Conservation (phyloP, 2,797 vertebrate species). For the Meda fulgida region DNA sequence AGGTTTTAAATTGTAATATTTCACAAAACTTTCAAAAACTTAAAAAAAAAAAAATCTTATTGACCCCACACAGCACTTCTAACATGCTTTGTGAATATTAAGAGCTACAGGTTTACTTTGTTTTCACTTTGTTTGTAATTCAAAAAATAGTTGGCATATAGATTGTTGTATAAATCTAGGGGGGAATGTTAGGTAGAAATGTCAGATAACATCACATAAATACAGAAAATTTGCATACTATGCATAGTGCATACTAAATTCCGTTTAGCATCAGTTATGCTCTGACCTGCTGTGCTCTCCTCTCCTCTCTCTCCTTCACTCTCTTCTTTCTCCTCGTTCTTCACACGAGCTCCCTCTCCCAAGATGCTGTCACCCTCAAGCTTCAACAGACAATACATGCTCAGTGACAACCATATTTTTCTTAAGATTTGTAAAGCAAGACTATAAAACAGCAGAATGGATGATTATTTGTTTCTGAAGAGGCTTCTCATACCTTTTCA, state of each 20-base stretch:
- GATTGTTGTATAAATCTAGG: background rate
- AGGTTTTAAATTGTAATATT: background rate
- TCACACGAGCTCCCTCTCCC: constrained; percentile 62
- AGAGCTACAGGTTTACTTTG: background rate
- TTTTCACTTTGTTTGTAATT: background rate
- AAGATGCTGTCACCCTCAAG: constrained; percentile 54
- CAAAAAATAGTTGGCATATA: background rate
- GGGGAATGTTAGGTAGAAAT: background rate
- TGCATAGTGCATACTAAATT: background rate
- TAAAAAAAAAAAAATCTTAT: background rate
- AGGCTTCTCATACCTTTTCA: constrained; percentile 65
- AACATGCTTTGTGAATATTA: background rate
- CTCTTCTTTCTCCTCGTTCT: constrained; percentile 80
- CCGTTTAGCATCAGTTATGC: background rate
- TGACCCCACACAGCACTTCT: background rate
- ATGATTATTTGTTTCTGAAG: background rate
- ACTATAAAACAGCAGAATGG: background rate
- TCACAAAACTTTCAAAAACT: background rate
- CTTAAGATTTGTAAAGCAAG: background rate
- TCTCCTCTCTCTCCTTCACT: constrained; percentile 65
- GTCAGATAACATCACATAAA: background rate
- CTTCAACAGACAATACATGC: constrained; percentile 13
- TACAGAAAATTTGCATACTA: background rate
- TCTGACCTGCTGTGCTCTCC: constrained; percentile 62
- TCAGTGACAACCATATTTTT: constrained; percentile 12